A percentile compares a stretch with the other conserved stretches of the same genome.
Conservation (phyloP, 1,140 invertebrate genomes). For the Venustaconcha ellipsiformis region DNA sequence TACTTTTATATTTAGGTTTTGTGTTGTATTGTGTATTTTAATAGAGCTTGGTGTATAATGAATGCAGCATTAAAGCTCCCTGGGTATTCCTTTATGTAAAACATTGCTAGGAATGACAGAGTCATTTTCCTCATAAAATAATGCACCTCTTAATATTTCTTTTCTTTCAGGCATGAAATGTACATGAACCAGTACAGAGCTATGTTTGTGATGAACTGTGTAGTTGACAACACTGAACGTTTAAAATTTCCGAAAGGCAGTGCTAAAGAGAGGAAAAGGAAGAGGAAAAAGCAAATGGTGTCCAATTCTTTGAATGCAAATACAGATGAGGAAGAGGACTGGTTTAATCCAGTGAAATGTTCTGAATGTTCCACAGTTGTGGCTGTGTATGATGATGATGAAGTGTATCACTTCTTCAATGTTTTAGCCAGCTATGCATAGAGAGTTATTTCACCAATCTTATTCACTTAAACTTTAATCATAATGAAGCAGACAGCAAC, state of each 20-base stretch:
- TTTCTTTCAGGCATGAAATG: slow-evolving; percentile 71
- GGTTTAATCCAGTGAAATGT: slow-evolving; percentile 75
- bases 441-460: no score
- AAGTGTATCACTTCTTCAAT: slow-evolving; percentile 79
- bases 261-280: slow-evolving; percentile 47
- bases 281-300: slow-evolving; percentile 39
- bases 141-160: background rate
- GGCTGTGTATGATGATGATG: slow-evolving; percentile 75
- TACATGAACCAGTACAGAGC: slow-evolving; percentile 76
- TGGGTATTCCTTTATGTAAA: no score
- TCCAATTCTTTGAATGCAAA: background rate
- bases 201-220: slow-evolving; percentile 78
- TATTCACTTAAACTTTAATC: no score
- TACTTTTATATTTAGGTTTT: no score
- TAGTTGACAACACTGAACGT: slow-evolving; percentile 68
- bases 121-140: no score
- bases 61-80: no score
- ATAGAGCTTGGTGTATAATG: no score
- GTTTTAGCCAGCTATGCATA: slow-evolving; percentile 72
- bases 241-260: slow-evolving; percentile 64
- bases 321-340: slow-evolving; percentile 51
- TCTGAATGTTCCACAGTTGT: slow-evolving; percentile 74
- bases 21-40: no score
- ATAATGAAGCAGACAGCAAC: no score
- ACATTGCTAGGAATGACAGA: no score